Base-by-base conservation (phyloP, 1,140 invertebrate species). In the Marisa cornuarietis region DNA sequence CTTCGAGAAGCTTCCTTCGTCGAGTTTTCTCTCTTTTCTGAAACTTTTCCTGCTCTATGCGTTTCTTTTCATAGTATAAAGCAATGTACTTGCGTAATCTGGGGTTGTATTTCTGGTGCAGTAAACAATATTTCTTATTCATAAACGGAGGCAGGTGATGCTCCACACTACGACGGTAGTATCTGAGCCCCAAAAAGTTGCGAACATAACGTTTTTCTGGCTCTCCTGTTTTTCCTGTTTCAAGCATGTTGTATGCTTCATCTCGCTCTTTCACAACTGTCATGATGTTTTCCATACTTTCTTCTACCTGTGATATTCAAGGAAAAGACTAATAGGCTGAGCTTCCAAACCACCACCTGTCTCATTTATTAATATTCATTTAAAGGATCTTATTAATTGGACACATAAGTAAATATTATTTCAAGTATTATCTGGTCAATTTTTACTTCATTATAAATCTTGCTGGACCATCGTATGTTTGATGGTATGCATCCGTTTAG, bases 231-330 rank as follows among this genome's bases (percentile, higher is more conserved):
- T 83, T 78, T 1, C 97, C 98, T 71, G 95, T 97, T 93, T 99
- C 98, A 66, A 99, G 91, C 78, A 95, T 83, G 90, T 95, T 95
- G 91, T 96, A 98, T 9, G 98, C 98, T 85, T 93, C 92, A 91
- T 99, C 98, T 83, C 98, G 92, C 92, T 99, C 98, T 83, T 95
- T 92, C 0, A 99, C 94, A 11, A 99, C 96, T 58, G 92, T 91
- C 91, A 99, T 96, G 71, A 99, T 91, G 91, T 99, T 98, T 83
- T 95, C 93, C 98, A 99, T 99, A 58, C 97, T 98, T 83, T 96
- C 95, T 91, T 97, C 93, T 3, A 95, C 93, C 94, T 95, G 81
- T 49, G 86, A 84, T n/a, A 71, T 54, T 10, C 42, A 77, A 81
- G 58, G 14, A 31, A 51, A 20, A 52, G 79, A 52, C 62, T 26